Evolutionary conservation across 2,888 invertebrate genomes (phyloP).

Genomic region (Argynnis bischoffii): DNA sequence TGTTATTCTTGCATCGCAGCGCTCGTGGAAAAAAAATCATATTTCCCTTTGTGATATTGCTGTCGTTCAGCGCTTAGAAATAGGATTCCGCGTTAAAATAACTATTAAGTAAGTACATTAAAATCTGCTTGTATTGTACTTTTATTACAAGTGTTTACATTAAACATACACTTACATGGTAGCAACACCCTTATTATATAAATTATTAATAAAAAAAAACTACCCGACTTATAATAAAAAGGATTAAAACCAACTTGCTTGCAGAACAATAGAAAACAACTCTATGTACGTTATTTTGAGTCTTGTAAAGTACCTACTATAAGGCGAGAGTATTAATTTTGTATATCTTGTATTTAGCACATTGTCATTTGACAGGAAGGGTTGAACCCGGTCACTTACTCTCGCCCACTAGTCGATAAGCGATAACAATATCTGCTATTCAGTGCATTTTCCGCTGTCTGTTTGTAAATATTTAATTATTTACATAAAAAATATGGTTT

Average conservation of each 20-base stretch:
- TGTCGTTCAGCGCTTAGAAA: conserved; percentile 32
- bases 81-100: conserved; percentile 30
- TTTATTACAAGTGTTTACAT: not conserved
- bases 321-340: not conserved
- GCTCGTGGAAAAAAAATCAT: conserved; percentile 47
- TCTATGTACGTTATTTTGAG: not conserved
- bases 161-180: not conserved
- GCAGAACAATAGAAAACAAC: too few species aligned
- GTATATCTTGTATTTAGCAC: not conserved
- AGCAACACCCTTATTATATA: too few species aligned
- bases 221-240: too few species aligned
- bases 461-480: too few species aligned
- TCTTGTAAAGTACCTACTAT: not conserved
- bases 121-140: not conserved
- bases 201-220: too few species aligned
- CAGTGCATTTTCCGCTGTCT: not conserved
- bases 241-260: too few species aligned
- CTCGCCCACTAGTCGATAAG: conserved; percentile 7
- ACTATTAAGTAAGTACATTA: conserved; percentile 2
- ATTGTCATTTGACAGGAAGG: conserved; percentile 11
- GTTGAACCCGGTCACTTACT: conserved; percentile 17
- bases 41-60: conserved; percentile 40
- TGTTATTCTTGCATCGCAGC: conserved; percentile 57
- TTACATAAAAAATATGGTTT: too few species aligned
- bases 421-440: not conserved